Percentiles rank a stretch among this genome's conserved stretches.
Conservation (phyloP, 1,140 invertebrate species). For the Formica exsecta region DNA sequence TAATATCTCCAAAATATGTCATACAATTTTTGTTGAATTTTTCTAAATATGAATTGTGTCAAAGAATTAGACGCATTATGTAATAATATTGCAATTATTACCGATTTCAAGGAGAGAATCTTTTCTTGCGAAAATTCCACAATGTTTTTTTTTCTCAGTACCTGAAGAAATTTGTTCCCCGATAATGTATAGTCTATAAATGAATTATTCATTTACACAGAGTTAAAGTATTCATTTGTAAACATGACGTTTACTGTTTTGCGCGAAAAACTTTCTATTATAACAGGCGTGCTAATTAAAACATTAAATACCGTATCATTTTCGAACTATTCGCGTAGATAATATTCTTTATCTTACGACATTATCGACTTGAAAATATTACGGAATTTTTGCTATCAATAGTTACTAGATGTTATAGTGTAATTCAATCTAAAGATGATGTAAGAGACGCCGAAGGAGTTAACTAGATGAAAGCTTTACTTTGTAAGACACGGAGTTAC, state of each 20-base stretch:
- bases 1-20: neutral
- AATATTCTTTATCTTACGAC: neutral
- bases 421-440: slow-evolving; percentile 52
- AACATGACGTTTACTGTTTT: slow-evolving; percentile 18
- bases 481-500: slow-evolving; percentile 12
- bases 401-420: neutral
- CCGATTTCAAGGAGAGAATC: neutral
- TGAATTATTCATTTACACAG: slow-evolving; percentile 26
- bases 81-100: neutral
- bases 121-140: neutral
- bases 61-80: neutral
- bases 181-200: slow-evolving; percentile 18
- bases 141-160: neutral
- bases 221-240: slow-evolving; percentile 17
- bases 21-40: neutral
- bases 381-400: slow-evolving; percentile 26
- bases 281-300: slow-evolving; percentile 34
- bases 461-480: slow-evolving; percentile 12
- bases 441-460: slow-evolving; percentile 29
- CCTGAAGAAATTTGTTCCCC: slow-evolving; percentile 18
- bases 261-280: slow-evolving; percentile 32
- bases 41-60: neutral
- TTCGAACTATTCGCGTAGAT: neutral
- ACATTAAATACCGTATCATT: slow-evolving; percentile 27
- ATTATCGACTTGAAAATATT: neutral